Evolutionary conservation across 2,113 vertebrate species (phyloP), one percentile per base, ranked within the genome.

Genomic region (Clarias batrachus): DNA sequence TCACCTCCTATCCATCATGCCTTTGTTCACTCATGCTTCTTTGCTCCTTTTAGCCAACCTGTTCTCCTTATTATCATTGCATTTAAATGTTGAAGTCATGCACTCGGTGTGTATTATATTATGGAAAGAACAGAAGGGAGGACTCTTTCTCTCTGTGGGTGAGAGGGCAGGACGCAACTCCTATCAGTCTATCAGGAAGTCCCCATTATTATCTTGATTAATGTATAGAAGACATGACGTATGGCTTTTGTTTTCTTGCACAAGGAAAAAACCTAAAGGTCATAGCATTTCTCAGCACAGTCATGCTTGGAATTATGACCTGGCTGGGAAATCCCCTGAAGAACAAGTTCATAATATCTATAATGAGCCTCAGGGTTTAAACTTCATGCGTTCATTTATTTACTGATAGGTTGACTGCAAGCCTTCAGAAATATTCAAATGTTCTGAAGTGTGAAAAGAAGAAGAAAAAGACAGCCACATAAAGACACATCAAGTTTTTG

Each of bases 141-240:
- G n/a, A n/a, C 52, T 79, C 13, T 60, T 27, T 80, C 16, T 79
- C 77, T 33, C n/a, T 78, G 80, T 73, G 83, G 21, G 68, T 77
- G 70, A 21, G 11, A 62, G 82, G 91, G 85, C 88, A 89, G 92
- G 88, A 91, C 89, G 76, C 80, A 90, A 94, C 93, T 92, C 92
- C 94, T 83, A 87, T 87, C 73, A 19, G 21, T 82, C 30, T 78
- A 52, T 73, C 87, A 85, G 87, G 85, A 87, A 81, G 85, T 87
- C 85, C 85, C 68, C 37, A 19, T 13, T 14, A 10, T 88, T 88
- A 83, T 87, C 83, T 81, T 73, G 68, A 66, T 59, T 80, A 27
- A 79, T 33, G 71, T 81, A 77, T 83, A 30, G 41, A 62, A 27
- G 11, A 83, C 82, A 85, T 16, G 10, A 84, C 11, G 16, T 33